Base-by-base conservation (phyloP, 2,888 invertebrate genomes). In the Molorchus minor region DNA sequence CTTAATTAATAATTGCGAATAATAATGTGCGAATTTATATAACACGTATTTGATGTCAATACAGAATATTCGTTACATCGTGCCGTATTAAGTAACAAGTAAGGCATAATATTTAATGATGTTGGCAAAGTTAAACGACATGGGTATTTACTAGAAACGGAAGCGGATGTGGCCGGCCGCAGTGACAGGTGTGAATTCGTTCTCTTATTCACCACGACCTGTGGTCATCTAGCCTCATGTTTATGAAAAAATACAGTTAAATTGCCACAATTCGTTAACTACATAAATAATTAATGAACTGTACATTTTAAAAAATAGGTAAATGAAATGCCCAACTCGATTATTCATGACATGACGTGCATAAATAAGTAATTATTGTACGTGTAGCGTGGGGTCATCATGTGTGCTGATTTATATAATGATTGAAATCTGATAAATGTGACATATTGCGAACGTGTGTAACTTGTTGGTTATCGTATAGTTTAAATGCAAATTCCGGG, bases 171-270 rank as follows among this genome's bases (percentile, higher is more conserved):
- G 77, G 78, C 76, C 69, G 70, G 64, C 76, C 69, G 70, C 63
- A 71, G 73, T 73, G 77, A 77, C 78, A 78, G 78, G 78, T 78
- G 77, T 72, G 72, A 73, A 75, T 69, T 74, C 73, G 72, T 72
- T 73, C 73, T 75, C 73, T 74, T 72, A 71, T 67, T 65, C 68
- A 67, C 64, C 67, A 52, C 64, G 58, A 56, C 61, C 61, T 40
- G 33, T 45, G 38, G 38, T 45, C 44, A 25, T 38, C 25, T 19
- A 43, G 43, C 25, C 38, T 47, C 47, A 21, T 43, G 36, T 55
- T 55, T 40, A 45, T 40, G 40, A n/a, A 43, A 52, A 54, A 54
- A 33, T 54, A 61, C 57, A 44, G 61, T 61, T 58, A 58, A 33
- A 47, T 49, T 54, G 36, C 44, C 41, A 57, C 56, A 57, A 61